Base-by-base conservation (phyloP, 2,113 vertebrate species). In the Macquaria australasica region DNA sequence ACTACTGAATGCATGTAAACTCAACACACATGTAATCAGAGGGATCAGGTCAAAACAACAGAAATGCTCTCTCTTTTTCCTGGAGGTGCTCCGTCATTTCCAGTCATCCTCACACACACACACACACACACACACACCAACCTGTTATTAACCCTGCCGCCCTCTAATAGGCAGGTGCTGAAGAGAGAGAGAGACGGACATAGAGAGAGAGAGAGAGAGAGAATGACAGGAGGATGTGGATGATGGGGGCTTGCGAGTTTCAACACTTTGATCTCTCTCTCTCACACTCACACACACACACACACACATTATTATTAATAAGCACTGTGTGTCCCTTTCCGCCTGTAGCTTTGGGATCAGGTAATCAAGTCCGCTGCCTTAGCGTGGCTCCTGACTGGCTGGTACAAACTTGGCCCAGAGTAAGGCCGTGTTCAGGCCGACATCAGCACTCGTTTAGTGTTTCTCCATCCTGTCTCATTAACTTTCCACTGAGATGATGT, bases 131-230 rank as follows among this genome's bases (percentile, higher is more conserved):
- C 79, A 58, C 64, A 58, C 66, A 67, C 77, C 25, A 64, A 93
- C 94, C 92, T 94, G 93, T 96, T 92, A 94, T 96, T 96, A 95
- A 92, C 84, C 76, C 28, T 56, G 79, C 45, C 0, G 91, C 93
- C 90, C 90, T 88, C 87, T 95, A 96, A 96, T 95, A 94, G 95
- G 86, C 93, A 95, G 93, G 91, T 96, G 87, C 91, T 91, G 82
- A 18, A 75, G 91, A 88, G 85, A 89, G 85, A 89, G 93, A 83
- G 93, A 83, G 86, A 84, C 31, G 39, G 78, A 39, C 70, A 80
- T 34, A 25, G 86, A 91, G 84, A 93, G 89, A n/a, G 88, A 87
- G 88, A 93, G 93, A 91, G 84, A 93, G 89, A n/a, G 88, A 87
- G 88, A 93, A 93, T 83, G 90, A 86, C 87, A 86, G 91, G 86